Base-by-base conservation (phyloP, 64 coral and sea anemone genomes). In the Pocillopora damicornis region DNA sequence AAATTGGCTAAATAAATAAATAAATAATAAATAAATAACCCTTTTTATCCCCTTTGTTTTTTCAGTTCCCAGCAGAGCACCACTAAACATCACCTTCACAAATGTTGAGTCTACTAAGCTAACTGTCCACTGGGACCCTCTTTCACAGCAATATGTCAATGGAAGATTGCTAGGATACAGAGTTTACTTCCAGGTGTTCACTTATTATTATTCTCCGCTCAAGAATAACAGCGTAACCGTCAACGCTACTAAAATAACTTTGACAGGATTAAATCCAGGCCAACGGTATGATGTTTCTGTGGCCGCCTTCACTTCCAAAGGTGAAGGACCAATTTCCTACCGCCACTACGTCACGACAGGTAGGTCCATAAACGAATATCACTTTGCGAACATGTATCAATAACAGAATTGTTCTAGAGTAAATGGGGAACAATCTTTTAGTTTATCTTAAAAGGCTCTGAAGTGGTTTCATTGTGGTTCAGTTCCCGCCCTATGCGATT, bases 31-130 rank as follows among this genome's bases (percentile, higher is more conserved):
- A 68, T 2, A 16, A 30, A 30, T 11, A 7, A 71, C 22, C 20
- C 67, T 23, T 71, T 7, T 22, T 0, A 68, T 30, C 1, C 42
- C 1, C 17, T 20, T 12, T 68, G 30, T 11, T 69, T 68, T 83
- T 63, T 45, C 35, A 83, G 80, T 83, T 83, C 80, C 80, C 0
- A 68, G 80, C 62, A 65, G 80, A n/a, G 80, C 80, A 18, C 80
- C 80, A n/a, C 6, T 0, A 3, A 1, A 2, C 18, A 16, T 59
- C 9, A 25, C 25, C 36, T 23, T 81, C 1, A 13, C 13, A 35
- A 81, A 6, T 8, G 0, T 63, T 1, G 59, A 26, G 26, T 63
- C 63, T 36, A 17, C 59, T 9, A 59, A 81, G 3, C 13, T 81
- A 16, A 8, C 16, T 5, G 80, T 83, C 3, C 13, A 83, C 1